Conservation (phyloP, 92 coral and sea anemone genomes). For the Palythoa heliodiscus region DNA sequence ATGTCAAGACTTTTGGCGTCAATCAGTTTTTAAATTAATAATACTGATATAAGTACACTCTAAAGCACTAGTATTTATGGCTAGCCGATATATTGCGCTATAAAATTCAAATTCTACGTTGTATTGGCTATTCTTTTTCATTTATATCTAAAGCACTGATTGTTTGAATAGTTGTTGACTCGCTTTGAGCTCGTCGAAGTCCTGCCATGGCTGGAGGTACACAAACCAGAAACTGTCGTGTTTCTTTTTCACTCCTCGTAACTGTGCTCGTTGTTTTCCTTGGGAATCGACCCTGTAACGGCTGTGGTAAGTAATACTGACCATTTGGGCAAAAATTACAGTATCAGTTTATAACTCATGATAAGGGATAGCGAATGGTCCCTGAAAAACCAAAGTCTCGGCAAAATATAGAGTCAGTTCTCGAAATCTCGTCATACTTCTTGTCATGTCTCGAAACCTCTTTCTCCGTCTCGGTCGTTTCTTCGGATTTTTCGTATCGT, state of each 20-base stretch:
- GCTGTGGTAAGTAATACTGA: not conserved
- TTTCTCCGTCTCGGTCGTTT: too few species aligned
- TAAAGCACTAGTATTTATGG: not conserved
- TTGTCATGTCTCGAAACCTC: too few species aligned
- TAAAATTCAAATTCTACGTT: too few species aligned
- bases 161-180: not conserved
- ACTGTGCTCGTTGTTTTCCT: not conserved
- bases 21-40: not conserved
- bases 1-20: not conserved
- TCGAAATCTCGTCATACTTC: too few species aligned
- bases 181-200: not conserved
- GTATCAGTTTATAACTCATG: too few species aligned
- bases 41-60: not conserved
- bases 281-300: constrained; percentile 7
- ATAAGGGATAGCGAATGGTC: too few species aligned
- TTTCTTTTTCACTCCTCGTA: not conserved
- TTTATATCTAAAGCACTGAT: not conserved
- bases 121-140: too few species aligned
- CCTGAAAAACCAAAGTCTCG: too few species aligned
- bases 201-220: not conserved
- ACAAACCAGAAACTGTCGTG: not conserved
- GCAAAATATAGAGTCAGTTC: too few species aligned
- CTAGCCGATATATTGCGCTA: too few species aligned
- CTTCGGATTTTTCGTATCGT: too few species aligned
- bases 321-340: not conserved